Base-by-base conservation (phyloP, 2,113 vertebrate species). In the Miniopterus natalensis region DNA sequence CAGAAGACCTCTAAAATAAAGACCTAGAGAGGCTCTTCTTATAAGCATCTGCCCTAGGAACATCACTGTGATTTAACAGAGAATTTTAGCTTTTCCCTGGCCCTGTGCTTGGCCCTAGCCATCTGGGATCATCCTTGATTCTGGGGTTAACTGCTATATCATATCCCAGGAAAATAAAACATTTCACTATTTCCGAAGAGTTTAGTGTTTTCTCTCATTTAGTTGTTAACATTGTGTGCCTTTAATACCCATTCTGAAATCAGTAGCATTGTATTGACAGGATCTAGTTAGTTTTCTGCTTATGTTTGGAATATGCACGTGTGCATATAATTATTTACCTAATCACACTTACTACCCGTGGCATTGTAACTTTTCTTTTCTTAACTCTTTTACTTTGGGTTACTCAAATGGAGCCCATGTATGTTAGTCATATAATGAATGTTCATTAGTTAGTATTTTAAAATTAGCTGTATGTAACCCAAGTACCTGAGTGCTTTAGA, bases 181-280 rank as follows among this genome's bases (percentile, higher is more conserved):
- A 29, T 87, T 20, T 80, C 45, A 71, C 11, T n/a, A 83, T 77
- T 89, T 92, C 80, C 61, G 75, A 25, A 57, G 21, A 74, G 36
- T 90, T 88, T 73, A 94, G 18, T 77, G 31, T 84, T 84, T 75
- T 53, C 18, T 71, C 13, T 9, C 70, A 71, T 36, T 93, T 6
- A 11, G 85, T 89, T 71, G 20, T 78, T 57, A 81, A 36, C 25
- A 53, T 59, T 17, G 0, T 40, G 13, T 53, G 55, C 51, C 31
- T 93, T 84, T 79, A 77, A 29, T 61, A 42, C 31, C 9, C 40
- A 77, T 83, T 81, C 55, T 68, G 45, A 95, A 94, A 94, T 80
- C 29, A 79, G 17, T n/a, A 68, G 17, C 25, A 36, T 61, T 78
- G 3, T 45, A 59, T 5, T 36, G 42, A 84, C 20, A 85, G 68